These are phyloP conservation scores for Andrena trimmerana DNA, from an alignment of 2,888 invertebrate genomes.

Conservation along the genomic window DNA sequence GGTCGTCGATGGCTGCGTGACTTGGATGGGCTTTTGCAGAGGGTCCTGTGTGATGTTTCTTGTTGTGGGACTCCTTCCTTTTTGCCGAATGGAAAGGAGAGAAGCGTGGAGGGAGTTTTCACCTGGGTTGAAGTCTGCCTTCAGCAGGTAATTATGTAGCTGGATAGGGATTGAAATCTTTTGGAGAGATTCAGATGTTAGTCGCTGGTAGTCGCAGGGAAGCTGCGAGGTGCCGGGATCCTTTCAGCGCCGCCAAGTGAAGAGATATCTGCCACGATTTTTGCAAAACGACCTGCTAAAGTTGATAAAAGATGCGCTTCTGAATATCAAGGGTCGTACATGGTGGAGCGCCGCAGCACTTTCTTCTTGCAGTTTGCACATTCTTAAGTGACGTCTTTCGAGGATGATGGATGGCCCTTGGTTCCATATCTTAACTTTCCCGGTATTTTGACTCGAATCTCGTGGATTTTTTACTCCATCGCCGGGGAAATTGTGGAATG, in stretches of 20 bases:
- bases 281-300: not conserved
- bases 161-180: too few species aligned
- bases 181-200: too few species aligned
- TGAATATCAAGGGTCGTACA: not conserved
- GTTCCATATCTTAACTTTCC: conserved; percentile 18
- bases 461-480: conserved; percentile 16
- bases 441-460: conserved; percentile 1
- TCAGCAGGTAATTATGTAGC: too few species aligned
- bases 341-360: conserved; percentile 2
- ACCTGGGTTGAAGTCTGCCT: too few species aligned
- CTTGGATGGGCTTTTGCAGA: not conserved
- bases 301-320: not conserved
- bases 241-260: not conserved
- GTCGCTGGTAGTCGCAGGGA: too few species aligned
- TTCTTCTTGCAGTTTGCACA: conserved; percentile 18
- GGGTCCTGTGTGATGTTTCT: not conserved
- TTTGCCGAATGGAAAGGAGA: not conserved
- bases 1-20: not conserved
- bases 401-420: conserved; percentile 28
- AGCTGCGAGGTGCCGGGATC: too few species aligned
- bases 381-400: conserved; percentile 15
- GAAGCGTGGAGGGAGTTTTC: not conserved
- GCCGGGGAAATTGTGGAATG: conserved; percentile 8
- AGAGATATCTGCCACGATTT: conserved; percentile 1
- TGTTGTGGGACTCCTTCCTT: not conserved